These are phyloP conservation scores for Orthosia incerta DNA, from an alignment of 2,888 invertebrate genomes.

Conservation along the genomic window DNA sequence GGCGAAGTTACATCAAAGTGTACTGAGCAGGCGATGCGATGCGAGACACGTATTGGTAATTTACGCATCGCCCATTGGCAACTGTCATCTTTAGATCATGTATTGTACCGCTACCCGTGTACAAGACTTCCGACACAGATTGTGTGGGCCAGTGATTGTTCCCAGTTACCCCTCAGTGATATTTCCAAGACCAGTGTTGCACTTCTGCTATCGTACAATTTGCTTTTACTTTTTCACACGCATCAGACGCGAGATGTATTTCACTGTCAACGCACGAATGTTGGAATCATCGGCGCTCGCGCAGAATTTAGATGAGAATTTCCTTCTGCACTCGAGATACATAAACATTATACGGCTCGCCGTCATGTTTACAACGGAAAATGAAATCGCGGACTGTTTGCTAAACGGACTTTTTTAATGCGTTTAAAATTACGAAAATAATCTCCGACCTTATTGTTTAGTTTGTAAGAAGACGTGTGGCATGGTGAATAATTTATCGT, in stretches of 20 bases:
- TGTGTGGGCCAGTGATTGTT: conserved; percentile 43
- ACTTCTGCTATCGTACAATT: conserved; percentile 59
- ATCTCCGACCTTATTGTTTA: conserved; percentile 67
- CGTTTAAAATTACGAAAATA: conserved; percentile 81
- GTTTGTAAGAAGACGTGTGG: conserved; percentile 58
- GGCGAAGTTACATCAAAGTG: conserved; percentile 79
- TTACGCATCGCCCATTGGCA: conserved; percentile 75
- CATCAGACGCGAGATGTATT: conserved; percentile 84
- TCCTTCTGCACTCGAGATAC: conserved; percentile 86
- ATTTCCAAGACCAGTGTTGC: conserved; percentile 41
- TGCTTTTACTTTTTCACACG: conserved; percentile 89
- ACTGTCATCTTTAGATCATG: conserved; percentile 61
- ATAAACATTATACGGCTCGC: conserved; percentile 86
- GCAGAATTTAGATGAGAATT: conserved; percentile 89
- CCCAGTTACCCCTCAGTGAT: conserved; percentile 40
- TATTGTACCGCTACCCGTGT: conserved; percentile 39
- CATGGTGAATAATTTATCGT: conserved; percentile 51
- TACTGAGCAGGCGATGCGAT: conserved; percentile 76
- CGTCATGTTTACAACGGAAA: conserved; percentile 89
- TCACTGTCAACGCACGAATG: conserved; percentile 85
- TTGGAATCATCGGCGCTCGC: conserved; percentile 85
- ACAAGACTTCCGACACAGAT: conserved; percentile 33
- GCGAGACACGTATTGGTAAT: conserved; percentile 85
- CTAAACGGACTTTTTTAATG: conserved; percentile 80
- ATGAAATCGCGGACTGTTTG: conserved; percentile 83